These are phyloP conservation scores for Dasypolia templi DNA, from an alignment of 2,888 invertebrate genomes.

Conservation along the genomic window DNA sequence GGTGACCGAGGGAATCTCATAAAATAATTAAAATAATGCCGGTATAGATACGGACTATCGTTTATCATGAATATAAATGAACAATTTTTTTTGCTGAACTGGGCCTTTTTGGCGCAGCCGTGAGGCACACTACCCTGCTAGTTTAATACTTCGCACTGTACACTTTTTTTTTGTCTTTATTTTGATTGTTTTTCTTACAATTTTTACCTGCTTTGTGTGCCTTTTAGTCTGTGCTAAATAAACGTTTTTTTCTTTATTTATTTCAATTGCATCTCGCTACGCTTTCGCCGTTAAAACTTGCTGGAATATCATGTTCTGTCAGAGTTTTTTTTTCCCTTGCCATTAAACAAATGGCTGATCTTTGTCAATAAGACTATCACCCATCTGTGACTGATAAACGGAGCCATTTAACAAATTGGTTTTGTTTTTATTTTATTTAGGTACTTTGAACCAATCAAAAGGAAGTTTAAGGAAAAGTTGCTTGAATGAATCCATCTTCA, in stretches of 20 bases:
- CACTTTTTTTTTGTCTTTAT: too few species aligned
- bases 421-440: constrained; percentile 13
- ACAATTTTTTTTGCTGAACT: too few species aligned
- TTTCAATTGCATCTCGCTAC: background rate
- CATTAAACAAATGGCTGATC: constrained; percentile 4
- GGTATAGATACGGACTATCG: too few species aligned
- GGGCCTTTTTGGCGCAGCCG: too few species aligned
- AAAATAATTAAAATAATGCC: background rate
- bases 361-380: background rate
- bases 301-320: background rate
- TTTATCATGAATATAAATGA: too few species aligned
- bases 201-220: too few species aligned
- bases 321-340: background rate
- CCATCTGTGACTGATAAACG: background rate
- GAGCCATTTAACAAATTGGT: background rate
- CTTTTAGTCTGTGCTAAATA: too few species aligned
- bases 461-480: background rate
- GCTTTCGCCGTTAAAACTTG: background rate
- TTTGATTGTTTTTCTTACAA: too few species aligned
- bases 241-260: too few species aligned
- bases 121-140: too few species aligned
- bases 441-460: constrained; percentile 10
- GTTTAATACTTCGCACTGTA: too few species aligned
- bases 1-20: too few species aligned
- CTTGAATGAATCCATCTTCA: background rate